These are phyloP conservation scores for Orgyia antiqua DNA, from an alignment of 2,888 invertebrate species.

Conservation along the genomic window DNA sequence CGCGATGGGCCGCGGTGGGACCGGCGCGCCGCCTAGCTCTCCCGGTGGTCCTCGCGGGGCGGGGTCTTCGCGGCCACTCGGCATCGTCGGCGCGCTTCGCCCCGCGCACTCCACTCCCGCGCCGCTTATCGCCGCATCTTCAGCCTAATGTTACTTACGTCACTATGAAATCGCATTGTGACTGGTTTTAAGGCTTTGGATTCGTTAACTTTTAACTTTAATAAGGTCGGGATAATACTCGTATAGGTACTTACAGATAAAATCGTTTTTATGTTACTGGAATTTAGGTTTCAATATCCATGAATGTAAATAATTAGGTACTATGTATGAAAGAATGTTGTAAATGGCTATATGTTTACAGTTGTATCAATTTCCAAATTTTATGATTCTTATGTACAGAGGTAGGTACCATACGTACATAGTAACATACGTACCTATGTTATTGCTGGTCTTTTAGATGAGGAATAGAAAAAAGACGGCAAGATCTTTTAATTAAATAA, in stretches of 20 bases:
- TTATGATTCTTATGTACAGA: too few species aligned
- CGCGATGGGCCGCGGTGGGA: conserved; percentile 30
- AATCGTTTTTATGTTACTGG: conserved; percentile 11
- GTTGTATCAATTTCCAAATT: too few species aligned
- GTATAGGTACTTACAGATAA: conserved; percentile 19
- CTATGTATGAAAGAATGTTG: too few species aligned
- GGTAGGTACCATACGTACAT: too few species aligned
- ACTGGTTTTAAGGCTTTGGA: conserved; percentile 34
- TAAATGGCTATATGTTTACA: too few species aligned
- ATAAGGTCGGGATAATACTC: conserved; percentile 31
- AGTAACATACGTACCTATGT: too few species aligned
- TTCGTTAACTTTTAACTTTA: conserved; percentile 30
- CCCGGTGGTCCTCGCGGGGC: conserved; percentile 77
- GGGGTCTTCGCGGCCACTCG: conserved; percentile 70
- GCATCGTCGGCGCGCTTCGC: conserved; percentile 52
- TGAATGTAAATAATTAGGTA: too few species aligned
- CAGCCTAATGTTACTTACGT: conserved; percentile 67
- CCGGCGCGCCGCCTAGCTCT: conserved; percentile 69
- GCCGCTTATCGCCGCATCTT: conserved; percentile 69
- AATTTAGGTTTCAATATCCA: too few species aligned
- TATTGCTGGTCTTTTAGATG: too few species aligned
- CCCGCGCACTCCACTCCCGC: conserved; percentile 37
- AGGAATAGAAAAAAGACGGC: too few species aligned
- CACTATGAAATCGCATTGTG: conserved; percentile 47
- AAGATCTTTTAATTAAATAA: too few species aligned